A percentile compares a stretch with the other conserved stretches of the same genome.
phyloP scores from a whole-genome alignment of 2,113 vertebrate genomes.

The human (Homo sapiens) region GRCh38 chr13:103569001-103569500 shows the following conservation, averaged over 20 bases:
- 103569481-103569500: neutral
- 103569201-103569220: neutral
- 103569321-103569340: neutral
- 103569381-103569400: neutral
- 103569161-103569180: slow-evolving; percentile 16
- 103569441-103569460: neutral
- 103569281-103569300: neutral
- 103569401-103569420: neutral
- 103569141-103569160: neutral
- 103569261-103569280: neutral
- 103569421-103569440: neutral
- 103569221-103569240: neutral
- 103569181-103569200: neutral
- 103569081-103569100: neutral
- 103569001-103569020: neutral
- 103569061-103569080: neutral
- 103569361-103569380: neutral
- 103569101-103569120: neutral
- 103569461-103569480: neutral
- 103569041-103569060: neutral
- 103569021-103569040: neutral
- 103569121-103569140: neutral
- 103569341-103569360: neutral
- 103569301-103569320: neutral
- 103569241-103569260: neutral